Evolutionary conservation across 53 echinoderm and acorn worm genomes (phyloP).

Genomic region (Pentamera pediparva): DNA sequence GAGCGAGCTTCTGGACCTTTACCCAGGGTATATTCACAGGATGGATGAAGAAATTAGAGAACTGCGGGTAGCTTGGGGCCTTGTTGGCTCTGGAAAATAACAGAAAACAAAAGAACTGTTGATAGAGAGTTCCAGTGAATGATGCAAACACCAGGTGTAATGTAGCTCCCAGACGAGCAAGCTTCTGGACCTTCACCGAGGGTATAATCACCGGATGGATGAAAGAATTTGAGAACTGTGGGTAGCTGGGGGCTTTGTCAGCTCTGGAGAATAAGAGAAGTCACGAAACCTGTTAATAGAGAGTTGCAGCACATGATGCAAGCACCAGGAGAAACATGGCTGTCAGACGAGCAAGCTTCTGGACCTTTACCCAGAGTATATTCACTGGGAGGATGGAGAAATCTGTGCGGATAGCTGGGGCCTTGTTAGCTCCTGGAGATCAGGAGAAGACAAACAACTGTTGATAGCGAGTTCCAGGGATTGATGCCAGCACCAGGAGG

Average conservation of each 20-base stretch:
- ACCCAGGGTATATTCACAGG: constrained; percentile 15
- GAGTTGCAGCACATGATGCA: no score
- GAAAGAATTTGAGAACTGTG: background rate
- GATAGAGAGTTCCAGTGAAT: no score
- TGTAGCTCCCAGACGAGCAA: constrained; percentile 33
- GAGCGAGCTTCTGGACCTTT: constrained; percentile 19
- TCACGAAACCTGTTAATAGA: no score
- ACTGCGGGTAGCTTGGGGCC: constrained; percentile 15
- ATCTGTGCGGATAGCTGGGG: no score
- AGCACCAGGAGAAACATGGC: constrained; percentile 39
- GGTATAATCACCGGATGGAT: background rate
- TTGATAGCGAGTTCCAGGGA: no score
- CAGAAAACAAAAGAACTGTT: background rate
- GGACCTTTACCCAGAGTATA: constrained; percentile 26
- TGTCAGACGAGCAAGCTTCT: constrained; percentile 30
- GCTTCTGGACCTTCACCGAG: constrained; percentile 26
- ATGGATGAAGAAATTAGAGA: constrained; percentile 1
- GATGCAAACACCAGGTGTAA: constrained; percentile 42
- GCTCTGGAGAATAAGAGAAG: background rate
- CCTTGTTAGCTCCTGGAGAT: no score
- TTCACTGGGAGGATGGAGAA: no score
- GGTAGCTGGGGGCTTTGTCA: no score
- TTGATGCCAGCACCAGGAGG: no score
- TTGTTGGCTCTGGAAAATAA: constrained; percentile 2
- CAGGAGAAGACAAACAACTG: no score